Evolutionary conservation across 2,888 invertebrate genomes (phyloP), one percentile per base, ranked within the genome.

Genomic region (Cheilosia scutellata): DNA sequence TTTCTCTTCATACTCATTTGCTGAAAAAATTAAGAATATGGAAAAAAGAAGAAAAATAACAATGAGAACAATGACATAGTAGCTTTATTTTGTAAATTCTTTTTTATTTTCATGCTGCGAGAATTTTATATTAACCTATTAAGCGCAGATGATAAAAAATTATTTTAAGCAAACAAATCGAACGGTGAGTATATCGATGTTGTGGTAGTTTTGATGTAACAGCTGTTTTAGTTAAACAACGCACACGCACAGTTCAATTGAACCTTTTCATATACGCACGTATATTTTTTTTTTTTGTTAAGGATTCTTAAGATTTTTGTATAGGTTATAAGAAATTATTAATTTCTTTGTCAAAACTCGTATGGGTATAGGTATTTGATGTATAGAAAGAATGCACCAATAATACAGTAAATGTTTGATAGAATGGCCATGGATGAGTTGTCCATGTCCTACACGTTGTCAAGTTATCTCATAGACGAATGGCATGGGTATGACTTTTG

Each of bases 71-170:
- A 51, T 33, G 65, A 82, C 51, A 51, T 79, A 72, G 65, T 55
- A 80, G 86, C 78, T 86, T 84, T 47, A 82, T 86, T 87, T 79
- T 80, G 63, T 74, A 74, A 79, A 70, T 77, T 62, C 55, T 68
- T 76, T 77, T 88, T 88, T 87, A 86, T 82, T 88, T 87, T 87
- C 88, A 88, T 82, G 88, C 89, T 88, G 88, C 88, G 88, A 89
- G 89, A 87, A 87, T 87, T 88, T 78, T 82, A 84, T 87, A 84
- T 88, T 88, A 87, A 88, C 87, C 72, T 84, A 62, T 88, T 88
- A 87, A 88, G 58, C 65, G 79, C 72, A 71, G 77, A 65, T 66
- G 74, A 58, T 65, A 74, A 76, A 53, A 68, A 70, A 75, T 60
- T 80, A 44, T 42, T 65, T 72, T 76, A 70, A 58, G 40, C 49